Base-by-base conservation (phyloP, 1,140 invertebrate species). In the Drosophila grimshawi region DNA sequence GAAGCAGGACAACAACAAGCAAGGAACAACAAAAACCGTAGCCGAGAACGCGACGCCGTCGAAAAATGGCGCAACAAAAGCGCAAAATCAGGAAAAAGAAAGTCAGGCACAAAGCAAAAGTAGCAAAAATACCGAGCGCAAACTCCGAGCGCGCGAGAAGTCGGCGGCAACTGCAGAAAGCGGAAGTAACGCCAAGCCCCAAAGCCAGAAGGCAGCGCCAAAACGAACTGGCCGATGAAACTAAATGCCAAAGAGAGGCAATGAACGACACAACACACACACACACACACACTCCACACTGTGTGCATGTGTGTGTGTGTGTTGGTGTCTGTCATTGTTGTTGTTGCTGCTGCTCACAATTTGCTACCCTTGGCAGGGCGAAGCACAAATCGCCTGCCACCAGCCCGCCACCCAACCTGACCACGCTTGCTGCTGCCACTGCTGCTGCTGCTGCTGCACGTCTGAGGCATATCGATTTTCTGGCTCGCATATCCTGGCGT, bases 381-480 rank as follows among this genome's bases (percentile, higher is more conserved):
- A 43, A n/a, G 37, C 37, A 39, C 7, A 39, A 39, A 39, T 0
- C 55, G 64, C 55, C 19, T 79, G 48, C 74, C 61, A 60, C 73
- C 46, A 69, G 37, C 55, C 64, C 60, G 55, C 45, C 6, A 39
- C 11, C 19, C 49, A 49, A 52, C 8, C 30, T 6, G 3, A 5
- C 11, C 45, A 10, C 11, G 8, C 29, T 4, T 51, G 11, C 27
- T 27, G 39, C 19, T 19, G 19, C 19, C 19, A 19, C 19, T 19
- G 19, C 19, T 67, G 79, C 62, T 57, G 63, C 19, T 19, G 19
- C 19, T 67, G 79, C 62, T 57, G 63, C 72, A 69, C 67, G 83
- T 86, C 89, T 91, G 89, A 91, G 83, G 81, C 85, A 82, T 91
- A 91, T 91, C 73, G 89, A 91, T 91, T 91, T 91, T 91, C 88